Base-by-base conservation (phyloP, 92 coral and sea anemone genomes). In the Metridium senile region DNA sequence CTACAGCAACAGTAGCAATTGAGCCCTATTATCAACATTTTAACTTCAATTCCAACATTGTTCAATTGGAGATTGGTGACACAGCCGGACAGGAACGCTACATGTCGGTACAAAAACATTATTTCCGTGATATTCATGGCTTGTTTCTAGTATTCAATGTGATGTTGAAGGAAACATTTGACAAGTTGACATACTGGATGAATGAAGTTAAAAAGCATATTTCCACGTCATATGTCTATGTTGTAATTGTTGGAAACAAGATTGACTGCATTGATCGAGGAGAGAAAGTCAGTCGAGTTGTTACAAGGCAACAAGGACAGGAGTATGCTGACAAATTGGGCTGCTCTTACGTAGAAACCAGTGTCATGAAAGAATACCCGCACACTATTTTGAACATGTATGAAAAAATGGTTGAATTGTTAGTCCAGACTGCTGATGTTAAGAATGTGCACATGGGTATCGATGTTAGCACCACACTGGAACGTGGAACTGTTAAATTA, bases 11-110 rank as follows among this genome's bases (percentile, higher is more conserved):
- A 1, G 8, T 85, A 11, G 88, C 88, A n/a, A 39, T 85, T 49
- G 97, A 88, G n/a, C 53, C 86, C n/a, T 81, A 74, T 66, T 52
- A 74, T 0, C 86, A 82, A 71, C 62, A 75, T 9, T 81, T 91
- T 23, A 78, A 54, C 33, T 91, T 82, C 64, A 87, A 92, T 79
- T 82, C 93, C 17, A 85, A 76, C 39, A 76, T 71, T 49, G 77
- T 91, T 8, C 74, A 74, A 57, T 63, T 90, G 27, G 59, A 80
- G 68, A 87, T 88, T 18, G 62, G 70, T 29, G 97, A 91, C 69
- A 91, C 97, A 10, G 97, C 90, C 26, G 97, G 97, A 1, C 97
- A 91, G 57, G 97, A 91, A 69, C 76, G 79, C 19, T 88, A 77
- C 74, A 76, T 85, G 63, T 74, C 90, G 16, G 52, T 91, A 20